A percentile compares a stretch with the other conserved stretches of the same genome.
These are phyloP conservation scores for Drosophila lacicola DNA, from an alignment of 2,888 invertebrate species.

Conservation along the genomic window DNA sequence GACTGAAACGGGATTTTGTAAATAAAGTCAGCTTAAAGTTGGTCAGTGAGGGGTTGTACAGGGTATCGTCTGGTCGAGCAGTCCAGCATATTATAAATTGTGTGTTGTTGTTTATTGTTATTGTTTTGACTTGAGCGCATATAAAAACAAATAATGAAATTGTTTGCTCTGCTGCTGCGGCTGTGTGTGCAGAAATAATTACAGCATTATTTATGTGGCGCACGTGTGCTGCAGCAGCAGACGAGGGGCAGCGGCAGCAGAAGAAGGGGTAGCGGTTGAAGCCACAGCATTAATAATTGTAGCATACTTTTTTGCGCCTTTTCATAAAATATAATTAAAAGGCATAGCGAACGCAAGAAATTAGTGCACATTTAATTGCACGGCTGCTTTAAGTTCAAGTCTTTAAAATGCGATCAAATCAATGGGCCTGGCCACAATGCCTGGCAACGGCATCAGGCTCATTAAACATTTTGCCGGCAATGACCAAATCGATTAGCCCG, in stretches of 20 bases:
- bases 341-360: conserved; percentile 1
- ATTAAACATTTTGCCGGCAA: conserved; percentile 34
- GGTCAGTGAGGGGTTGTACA: background rate
- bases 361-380: conserved; percentile 36
- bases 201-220: conserved; percentile 72
- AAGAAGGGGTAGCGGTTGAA: conserved; percentile 9
- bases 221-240: conserved; percentile 55
- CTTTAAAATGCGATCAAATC: conserved; percentile 41
- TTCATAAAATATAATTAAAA: conserved; percentile 61
- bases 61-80: conserved; percentile 2
- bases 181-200: conserved; percentile 71
- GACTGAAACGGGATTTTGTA: background rate
- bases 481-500: conserved; percentile 65
- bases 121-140: conserved; percentile 33
- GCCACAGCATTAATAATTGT: conserved; percentile 27
- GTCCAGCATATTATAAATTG: too few relatives aligned
- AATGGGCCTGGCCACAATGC: conserved; percentile 12
- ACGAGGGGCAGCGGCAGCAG: background rate
- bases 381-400: background rate
- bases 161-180: conserved; percentile 53
- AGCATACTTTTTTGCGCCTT: conserved; percentile 59
- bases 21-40: too few relatives aligned
- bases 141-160: conserved; percentile 75
- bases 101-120: conserved; percentile 19
- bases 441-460: conserved; percentile 28